Base-by-base conservation (phyloP, 2,888 invertebrate genomes). In the Pristionchus maxplancki region DNA sequence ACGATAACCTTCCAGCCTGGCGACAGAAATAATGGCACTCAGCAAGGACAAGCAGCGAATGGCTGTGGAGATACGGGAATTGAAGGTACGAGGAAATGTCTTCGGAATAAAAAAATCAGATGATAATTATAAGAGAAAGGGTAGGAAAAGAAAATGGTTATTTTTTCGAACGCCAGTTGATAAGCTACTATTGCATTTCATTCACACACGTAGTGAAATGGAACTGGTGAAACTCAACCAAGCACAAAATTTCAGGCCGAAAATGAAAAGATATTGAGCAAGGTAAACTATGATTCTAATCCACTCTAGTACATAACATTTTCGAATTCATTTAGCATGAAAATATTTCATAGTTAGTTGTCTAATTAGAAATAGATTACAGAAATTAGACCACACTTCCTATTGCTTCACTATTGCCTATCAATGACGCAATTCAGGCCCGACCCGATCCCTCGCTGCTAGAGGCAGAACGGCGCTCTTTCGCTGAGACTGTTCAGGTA, bases 21-120 rank as follows among this genome's bases (percentile, higher is more conserved):
- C 88, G 9, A 15, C 62, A 0, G 88, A 88, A n/a, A 34, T 88
- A 53, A 88, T 88, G 88, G 81, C 81, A 28, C 48, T 88, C 20
- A 78, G 78, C 44, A 78, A 81, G 81, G 88, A 50, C n/a, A 88
- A 88, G 34, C 88, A 88, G 88, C 78, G 88, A 20, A 88, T 88
- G 88, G 88, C 88, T 11, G 58, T 34, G 13, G 88, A 88, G 58
- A 64, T 88, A 1, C 28, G 86, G 15, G 53, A 83, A 11, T n/a
- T 83, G 44, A 83, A 83, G 82, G 53, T 78, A n/a, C n/a, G 9
- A 28, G 78, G 58, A 44, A 44, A 44, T 11, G 44, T n/a, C n/a
- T n/a, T n/a, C n/a, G n/a, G n/a, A n/a, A n/a, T n/a, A n/a, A n/a
- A n/a, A n/a, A n/a, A n/a, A n/a, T n/a, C n/a, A n/a, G n/a, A n/a